Evolutionary conservation across 2,113 vertebrate genomes (phyloP).

Genomic region (Malurus elegans): DNA sequence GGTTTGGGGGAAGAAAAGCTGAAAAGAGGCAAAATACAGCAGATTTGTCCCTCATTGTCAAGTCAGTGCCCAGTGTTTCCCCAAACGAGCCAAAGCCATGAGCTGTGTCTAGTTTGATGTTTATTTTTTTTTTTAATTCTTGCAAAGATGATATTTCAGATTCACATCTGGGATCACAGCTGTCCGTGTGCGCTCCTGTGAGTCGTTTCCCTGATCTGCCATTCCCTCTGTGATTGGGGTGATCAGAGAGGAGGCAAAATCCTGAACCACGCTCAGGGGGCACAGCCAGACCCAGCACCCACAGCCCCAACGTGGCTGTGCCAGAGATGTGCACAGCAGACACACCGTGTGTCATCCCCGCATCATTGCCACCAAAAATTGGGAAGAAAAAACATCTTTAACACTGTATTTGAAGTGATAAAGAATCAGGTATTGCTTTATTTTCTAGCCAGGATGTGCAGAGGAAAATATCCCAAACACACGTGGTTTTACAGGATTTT

Average conservation of each 20-base stretch:
- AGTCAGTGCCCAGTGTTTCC: background rate
- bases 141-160: background rate
- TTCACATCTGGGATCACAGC: background rate
- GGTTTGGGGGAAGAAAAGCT: accelerated
- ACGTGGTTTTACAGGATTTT: too few species aligned
- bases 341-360: accelerated
- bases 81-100: background rate
- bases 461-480: too few species aligned
- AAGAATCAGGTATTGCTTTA: too few species aligned
- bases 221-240: background rate
- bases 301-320: accelerated
- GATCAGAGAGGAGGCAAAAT: background rate
- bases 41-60: background rate
- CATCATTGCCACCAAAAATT: accelerated
- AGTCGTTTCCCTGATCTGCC: background rate
- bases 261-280: accelerated
- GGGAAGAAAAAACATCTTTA: too few species aligned
- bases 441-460: too few species aligned
- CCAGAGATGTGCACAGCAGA: accelerated
- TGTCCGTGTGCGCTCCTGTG: background rate
- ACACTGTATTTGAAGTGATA: too few species aligned
- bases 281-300: background rate
- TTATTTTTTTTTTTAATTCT: background rate
- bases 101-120: background rate
- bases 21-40: background rate